Percentiles rank a stretch among this genome's conserved stretches.
Evolutionary conservation across 2,113 vertebrate species (phyloP).

Genomic region (Leiothrix lutea): DNA sequence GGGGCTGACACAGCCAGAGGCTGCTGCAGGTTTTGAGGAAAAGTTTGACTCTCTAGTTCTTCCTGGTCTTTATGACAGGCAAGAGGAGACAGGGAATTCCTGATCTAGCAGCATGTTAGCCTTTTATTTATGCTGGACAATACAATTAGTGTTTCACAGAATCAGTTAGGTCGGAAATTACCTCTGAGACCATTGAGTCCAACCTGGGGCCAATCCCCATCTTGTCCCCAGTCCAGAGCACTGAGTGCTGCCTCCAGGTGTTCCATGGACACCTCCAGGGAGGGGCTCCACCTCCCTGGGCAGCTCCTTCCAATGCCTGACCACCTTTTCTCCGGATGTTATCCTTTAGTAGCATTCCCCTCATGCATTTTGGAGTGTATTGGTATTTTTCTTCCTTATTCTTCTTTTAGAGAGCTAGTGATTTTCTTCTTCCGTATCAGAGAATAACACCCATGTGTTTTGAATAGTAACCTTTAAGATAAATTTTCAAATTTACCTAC

Average conservation of each 20-base stretch:
- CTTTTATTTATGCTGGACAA: background rate
- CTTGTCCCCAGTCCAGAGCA: background rate
- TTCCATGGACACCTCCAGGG: background rate
- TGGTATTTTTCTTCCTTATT: background rate
- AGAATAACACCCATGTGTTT: background rate
- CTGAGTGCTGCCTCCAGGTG: background rate
- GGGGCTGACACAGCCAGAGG: background rate
- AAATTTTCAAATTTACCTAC: background rate
- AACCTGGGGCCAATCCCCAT: background rate
- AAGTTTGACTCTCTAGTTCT: background rate
- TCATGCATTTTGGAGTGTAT: background rate
- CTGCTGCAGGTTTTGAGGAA: background rate
- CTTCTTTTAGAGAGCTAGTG: background rate
- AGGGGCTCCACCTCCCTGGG: background rate
- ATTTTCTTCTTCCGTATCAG: background rate
- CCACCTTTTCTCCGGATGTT: background rate
- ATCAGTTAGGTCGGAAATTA: background rate
- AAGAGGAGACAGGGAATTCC: background rate
- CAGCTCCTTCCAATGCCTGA: background rate
- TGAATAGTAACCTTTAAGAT: background rate
- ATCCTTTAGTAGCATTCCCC: background rate
- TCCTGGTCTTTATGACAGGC: background rate
- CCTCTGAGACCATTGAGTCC: background rate
- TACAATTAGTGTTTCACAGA: background rate
- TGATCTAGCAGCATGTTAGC: background rate